Conservation (phyloP, 2,113 vertebrate genomes). For the Siniperca chuatsi region DNA sequence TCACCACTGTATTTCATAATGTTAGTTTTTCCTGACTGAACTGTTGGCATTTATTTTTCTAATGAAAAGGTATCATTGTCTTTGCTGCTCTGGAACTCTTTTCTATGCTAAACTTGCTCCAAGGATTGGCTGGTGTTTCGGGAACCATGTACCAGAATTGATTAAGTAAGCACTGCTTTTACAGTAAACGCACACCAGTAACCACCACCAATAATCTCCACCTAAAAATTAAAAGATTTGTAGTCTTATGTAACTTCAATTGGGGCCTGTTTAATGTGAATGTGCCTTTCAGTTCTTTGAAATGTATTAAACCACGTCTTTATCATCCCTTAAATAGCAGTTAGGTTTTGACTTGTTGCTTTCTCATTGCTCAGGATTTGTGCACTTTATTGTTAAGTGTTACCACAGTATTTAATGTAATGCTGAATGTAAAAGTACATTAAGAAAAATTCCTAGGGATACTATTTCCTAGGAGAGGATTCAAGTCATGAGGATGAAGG, state of each 20-base stretch:
- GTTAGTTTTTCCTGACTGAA: not conserved
- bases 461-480: too few species aligned
- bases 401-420: not conserved
- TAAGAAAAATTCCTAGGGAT: too few species aligned
- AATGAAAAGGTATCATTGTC: too few species aligned
- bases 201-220: too few species aligned
- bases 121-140: not conserved
- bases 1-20: not conserved
- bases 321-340: not conserved
- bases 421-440: not conserved
- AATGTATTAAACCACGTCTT: not conserved
- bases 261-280: too few species aligned
- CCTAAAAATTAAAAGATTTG: too few species aligned
- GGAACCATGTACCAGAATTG: not conserved
- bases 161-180: not conserved
- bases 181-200: too few species aligned
- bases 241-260: not conserved
- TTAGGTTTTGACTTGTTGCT: not conserved
- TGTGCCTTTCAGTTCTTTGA: too few species aligned
- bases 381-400: not conserved
- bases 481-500: not conserved
- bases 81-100: too few species aligned
- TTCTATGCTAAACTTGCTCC: too few species aligned
- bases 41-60: not conserved
- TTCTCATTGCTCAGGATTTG: not conserved